Base-by-base conservation (phyloP, 1,140 invertebrate genomes). In the Meloidogyne floridensis region DNA sequence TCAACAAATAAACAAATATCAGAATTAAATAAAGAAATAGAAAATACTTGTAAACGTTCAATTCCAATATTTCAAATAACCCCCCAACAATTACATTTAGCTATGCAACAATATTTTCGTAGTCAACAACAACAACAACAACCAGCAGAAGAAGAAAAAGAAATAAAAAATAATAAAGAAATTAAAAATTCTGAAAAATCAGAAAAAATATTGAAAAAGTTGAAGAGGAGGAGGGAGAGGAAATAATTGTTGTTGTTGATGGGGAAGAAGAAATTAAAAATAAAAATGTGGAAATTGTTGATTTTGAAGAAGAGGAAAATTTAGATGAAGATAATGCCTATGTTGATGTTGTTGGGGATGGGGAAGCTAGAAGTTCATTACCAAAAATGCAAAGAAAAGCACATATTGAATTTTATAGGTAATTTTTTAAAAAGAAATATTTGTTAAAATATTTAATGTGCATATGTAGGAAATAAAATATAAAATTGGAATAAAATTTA, bases 331-430 rank as follows among this genome's bases (percentile, higher is more conserved):
- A 13, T 32, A 42, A 71, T 18, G 59, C 18, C 18, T 78, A 78
- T 43, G 54, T 78, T 32, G 77, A 78, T 47, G 77, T 78, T 65
- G 77, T 78, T 32, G 77, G 77, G 43, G 77, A 78, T 71, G 77
- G 77, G 4, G 59, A 78, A 51, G 77, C 65, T 10, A 42, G 65
- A 43, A 78, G 77, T 47, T 78, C 77, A 18, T 56, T 51, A 51
- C 74, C 77, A 42, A 65, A 72, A 47, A 43, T 65, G 18, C 80
- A 81, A 72, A 71, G 80, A n/a, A 81, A 81, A 56, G 80, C 80
- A 72, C 80, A 81, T 71, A 81, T 81, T 71, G 80, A 81, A 51
- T 80, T 80, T 73, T 80, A 78, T 71, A 78, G 77, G 77, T 78
- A 20, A 47, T 2, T 32, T 71, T 11, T 69, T 9, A 11, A 74